These are phyloP conservation scores for Macroglossus sobrinus DNA, from an alignment of 2,113 vertebrate genomes.

Conservation along the genomic window DNA sequence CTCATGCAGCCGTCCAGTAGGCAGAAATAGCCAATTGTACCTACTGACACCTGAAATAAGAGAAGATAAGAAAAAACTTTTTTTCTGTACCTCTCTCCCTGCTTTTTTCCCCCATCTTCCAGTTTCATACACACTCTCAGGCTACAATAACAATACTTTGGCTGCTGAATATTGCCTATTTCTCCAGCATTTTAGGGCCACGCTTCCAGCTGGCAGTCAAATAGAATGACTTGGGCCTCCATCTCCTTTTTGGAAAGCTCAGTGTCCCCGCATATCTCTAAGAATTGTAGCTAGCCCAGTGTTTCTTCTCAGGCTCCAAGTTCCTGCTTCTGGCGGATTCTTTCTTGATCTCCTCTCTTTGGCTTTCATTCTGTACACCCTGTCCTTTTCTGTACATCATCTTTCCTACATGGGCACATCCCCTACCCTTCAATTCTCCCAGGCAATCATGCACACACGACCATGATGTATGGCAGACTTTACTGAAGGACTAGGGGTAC, in stretches of 20 bases:
- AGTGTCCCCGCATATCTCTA: not conserved
- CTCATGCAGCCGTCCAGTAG: not conserved
- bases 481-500: not conserved
- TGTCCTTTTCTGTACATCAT: not conserved
- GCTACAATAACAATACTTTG: not conserved
- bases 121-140: not conserved
- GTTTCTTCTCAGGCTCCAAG: not conserved
- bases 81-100: not conserved
- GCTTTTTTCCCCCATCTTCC: not conserved
- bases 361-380: not conserved
- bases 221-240: not conserved
- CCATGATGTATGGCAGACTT: not conserved
- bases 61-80: not conserved
- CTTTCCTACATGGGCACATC: not conserved
- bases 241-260: not conserved
- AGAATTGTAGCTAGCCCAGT: not conserved
- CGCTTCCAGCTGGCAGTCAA: not conserved
- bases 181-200: not conserved
- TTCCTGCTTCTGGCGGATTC: not conserved
- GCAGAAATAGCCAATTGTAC: not conserved
- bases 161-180: not conserved
- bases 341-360: not conserved
- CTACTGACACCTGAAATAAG: not conserved
- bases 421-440: not conserved
- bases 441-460: not conserved